Evolutionary conservation across 2,797 vertebrate species (phyloP).

Genomic region (Spinus pinus): DNA sequence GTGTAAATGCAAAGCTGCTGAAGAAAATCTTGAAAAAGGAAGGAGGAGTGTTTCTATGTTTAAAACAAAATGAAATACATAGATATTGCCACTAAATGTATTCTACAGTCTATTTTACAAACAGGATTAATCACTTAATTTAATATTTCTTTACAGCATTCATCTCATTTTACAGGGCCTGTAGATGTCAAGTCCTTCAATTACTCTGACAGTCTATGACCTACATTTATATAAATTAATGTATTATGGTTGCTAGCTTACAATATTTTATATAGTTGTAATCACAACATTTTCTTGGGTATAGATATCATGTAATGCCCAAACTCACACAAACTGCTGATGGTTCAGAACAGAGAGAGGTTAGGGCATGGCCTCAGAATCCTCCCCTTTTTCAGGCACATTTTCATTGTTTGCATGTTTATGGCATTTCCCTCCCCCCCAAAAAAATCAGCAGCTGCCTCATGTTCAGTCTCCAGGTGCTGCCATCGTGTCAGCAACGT

Average conservation of each 20-base stretch:
- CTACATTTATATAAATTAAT: neutral
- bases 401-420: neutral
- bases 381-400: neutral
- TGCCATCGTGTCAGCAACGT: neutral
- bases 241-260: neutral
- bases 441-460: neutral
- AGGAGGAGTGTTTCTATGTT: neutral
- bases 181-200: neutral
- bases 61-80: neutral
- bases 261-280: neutral
- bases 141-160: neutral
- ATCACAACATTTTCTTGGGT: neutral
- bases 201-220: neutral
- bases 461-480: neutral
- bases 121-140: neutral
- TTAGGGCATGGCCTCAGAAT: neutral
- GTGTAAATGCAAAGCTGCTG: neutral
- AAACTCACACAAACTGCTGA: neutral
- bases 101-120: neutral
- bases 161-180: neutral
- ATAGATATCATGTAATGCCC: neutral
- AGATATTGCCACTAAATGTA: neutral
- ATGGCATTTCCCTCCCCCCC: neutral
- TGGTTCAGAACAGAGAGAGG: neutral
- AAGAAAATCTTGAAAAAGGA: neutral